Conservation (phyloP, 2,888 invertebrate species). For the Ceramica pisi region DNA sequence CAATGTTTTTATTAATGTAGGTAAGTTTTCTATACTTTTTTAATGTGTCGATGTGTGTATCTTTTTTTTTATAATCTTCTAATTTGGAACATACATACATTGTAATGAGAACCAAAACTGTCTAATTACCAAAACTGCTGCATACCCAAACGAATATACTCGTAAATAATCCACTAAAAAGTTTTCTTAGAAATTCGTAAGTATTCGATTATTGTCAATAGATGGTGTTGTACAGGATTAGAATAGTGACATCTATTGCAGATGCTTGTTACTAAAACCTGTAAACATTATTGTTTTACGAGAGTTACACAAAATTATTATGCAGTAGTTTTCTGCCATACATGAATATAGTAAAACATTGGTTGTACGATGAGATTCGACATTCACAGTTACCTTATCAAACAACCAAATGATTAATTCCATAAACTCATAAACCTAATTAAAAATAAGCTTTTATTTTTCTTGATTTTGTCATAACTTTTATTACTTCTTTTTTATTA, state of each 20-base stretch:
- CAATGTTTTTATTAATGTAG: conserved; percentile 46
- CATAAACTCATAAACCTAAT: too few species aligned
- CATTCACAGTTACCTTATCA: not conserved
- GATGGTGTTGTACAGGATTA: conserved; percentile 21
- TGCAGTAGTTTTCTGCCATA: too few species aligned
- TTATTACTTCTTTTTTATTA: not conserved
- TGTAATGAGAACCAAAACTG: too few species aligned
- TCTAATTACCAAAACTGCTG: not conserved
- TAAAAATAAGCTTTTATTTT: not conserved
- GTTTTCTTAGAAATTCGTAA: not conserved
- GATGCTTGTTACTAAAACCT: not conserved
- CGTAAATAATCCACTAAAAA: not conserved
- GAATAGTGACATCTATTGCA: conserved; percentile 32
- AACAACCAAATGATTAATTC: not conserved
- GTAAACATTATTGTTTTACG: not conserved
- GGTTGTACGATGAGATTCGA: conserved; percentile 7
- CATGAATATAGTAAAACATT: not conserved
- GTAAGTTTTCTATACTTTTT: conserved; percentile 37
- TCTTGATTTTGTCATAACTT: not conserved
- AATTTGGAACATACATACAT: not conserved
- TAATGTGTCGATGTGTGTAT: conserved; percentile 8
- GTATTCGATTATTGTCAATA: conserved; percentile 5
- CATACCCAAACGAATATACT: not conserved
- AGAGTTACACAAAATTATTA: conserved; percentile 11
- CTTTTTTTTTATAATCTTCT: conserved; percentile 1